Evolutionary conservation across 2,888 invertebrate species (phyloP).

Genomic region (Bhutanitis thaidina): DNA sequence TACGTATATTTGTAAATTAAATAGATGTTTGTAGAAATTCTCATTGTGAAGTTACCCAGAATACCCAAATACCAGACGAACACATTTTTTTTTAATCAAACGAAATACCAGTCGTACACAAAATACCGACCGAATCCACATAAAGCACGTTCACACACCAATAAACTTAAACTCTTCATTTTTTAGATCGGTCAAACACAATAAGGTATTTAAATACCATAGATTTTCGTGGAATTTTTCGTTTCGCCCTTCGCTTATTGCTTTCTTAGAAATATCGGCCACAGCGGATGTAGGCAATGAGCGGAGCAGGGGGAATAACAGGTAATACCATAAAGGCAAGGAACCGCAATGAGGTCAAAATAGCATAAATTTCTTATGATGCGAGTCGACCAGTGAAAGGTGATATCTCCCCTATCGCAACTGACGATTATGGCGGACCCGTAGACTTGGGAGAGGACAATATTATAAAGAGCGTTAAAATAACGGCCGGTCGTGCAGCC

Average conservation of each 20-base stretch:
- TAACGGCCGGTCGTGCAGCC: background rate
- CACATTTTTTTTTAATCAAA: too few species aligned
- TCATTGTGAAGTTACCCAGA: too few species aligned
- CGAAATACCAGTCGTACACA: too few species aligned
- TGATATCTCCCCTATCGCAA: slow-evolving; percentile 12
- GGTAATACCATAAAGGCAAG: slow-evolving; percentile 6
- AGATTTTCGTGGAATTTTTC: slow-evolving; percentile 12
- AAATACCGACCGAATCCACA: background rate
- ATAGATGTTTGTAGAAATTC: too few species aligned
- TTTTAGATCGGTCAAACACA: slow-evolving; percentile 11
- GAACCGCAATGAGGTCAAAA: slow-evolving; percentile 13
- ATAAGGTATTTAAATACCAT: slow-evolving; percentile 9
- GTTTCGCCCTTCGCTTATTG: slow-evolving; percentile 8
- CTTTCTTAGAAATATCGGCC: slow-evolving; percentile 8
- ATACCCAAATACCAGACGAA: too few species aligned
- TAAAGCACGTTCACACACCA: slow-evolving; percentile 1
- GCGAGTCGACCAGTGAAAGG: slow-evolving; percentile 1
- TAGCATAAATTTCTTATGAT: slow-evolving; percentile 7
- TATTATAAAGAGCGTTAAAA: slow-evolving; percentile 6
- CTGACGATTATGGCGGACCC: slow-evolving; percentile 7
- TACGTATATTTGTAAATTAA: too few species aligned
- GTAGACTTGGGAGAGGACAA: background rate
- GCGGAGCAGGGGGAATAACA: background rate
- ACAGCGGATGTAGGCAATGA: background rate
- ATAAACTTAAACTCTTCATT: slow-evolving; percentile 5